Evolutionary conservation across 2,888 invertebrate genomes (phyloP).

Genomic region (Lasioglossum malachurum): DNA sequence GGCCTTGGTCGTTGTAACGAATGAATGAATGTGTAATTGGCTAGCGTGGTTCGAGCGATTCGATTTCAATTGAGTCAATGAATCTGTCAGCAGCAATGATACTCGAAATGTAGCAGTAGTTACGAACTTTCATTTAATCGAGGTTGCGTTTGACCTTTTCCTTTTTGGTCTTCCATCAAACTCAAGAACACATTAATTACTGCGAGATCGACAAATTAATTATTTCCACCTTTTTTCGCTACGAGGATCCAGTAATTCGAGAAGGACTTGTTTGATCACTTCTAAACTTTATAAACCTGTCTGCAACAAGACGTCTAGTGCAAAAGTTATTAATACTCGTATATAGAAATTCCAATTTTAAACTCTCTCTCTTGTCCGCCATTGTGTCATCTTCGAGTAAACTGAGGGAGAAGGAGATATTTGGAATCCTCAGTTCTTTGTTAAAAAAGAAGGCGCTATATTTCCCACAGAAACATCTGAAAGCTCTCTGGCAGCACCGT

Average conservation of each 20-base stretch:
- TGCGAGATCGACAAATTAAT: neutral
- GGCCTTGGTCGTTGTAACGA: constrained; percentile 30
- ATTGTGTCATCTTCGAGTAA: neutral
- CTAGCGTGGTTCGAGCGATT: constrained; percentile 24
- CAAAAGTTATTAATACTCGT: neutral
- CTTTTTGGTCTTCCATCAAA: constrained; percentile 8
- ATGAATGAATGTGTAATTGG: constrained; percentile 49
- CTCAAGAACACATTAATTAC: constrained; percentile 1
- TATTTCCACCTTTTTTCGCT: constrained; percentile 1
- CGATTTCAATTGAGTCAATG: constrained; percentile 47
- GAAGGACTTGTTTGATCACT: neutral
- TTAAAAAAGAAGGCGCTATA: neutral
- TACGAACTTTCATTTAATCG: neutral
- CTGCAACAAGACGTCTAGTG: neutral
- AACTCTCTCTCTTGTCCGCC: neutral
- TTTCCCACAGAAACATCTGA: constrained; percentile 21
- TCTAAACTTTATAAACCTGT: neutral
- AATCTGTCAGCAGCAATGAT: constrained; percentile 39
- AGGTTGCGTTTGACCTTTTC: neutral
- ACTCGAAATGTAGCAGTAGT: constrained; percentile 14
- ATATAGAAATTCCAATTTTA: neutral
- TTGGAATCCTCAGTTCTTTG: constrained; percentile 32
- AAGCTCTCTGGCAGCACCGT: constrained; percentile 26
- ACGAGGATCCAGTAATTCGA: neutral
- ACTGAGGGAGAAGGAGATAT: constrained; percentile 11